Percentiles rank a stretch among this genome's conserved stretches.
Conservation (phyloP, 2,113 vertebrate genomes). For the Eretmochelys imbricata region DNA sequence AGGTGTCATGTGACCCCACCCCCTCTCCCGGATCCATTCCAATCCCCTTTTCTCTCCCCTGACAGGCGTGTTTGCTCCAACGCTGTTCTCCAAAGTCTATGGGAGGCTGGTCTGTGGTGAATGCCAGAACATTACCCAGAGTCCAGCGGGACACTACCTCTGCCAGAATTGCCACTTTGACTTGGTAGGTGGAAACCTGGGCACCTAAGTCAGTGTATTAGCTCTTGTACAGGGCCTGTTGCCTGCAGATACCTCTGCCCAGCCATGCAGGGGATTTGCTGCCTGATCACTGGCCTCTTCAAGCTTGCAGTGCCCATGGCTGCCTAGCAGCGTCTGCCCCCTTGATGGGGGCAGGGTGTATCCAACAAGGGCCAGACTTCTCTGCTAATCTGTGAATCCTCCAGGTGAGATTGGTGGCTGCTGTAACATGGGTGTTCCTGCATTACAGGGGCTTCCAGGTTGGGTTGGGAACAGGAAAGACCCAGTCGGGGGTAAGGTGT, state of each 20-base stretch:
- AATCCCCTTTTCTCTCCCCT: background rate
- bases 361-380: background rate
- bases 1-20: background rate
- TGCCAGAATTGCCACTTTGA: conserved; percentile 89
- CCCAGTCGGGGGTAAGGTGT: background rate
- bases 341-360: too few species aligned
- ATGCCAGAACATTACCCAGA: conserved; percentile 82
- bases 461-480: background rate
- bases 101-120: conserved; percentile 87
- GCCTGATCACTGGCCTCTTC: background rate
- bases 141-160: conserved; percentile 77
- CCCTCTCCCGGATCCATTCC: background rate
- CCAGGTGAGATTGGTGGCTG: background rate
- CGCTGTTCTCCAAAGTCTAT: conserved; percentile 90
- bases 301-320: too few species aligned
- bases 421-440: background rate
- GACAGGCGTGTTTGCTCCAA: conserved; percentile 89
- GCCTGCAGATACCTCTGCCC: background rate
- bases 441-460: background rate
- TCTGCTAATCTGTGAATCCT: background rate
- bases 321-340: too few species aligned
- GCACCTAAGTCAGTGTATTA: background rate
- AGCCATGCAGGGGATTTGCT: background rate
- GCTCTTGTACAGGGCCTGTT: accelerated
- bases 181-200: conserved; percentile 75